Evolutionary conservation across 2,797 vertebrate species (phyloP), one percentile per base, ranked within the genome.

Genomic region (Heliangelus exortis): DNA sequence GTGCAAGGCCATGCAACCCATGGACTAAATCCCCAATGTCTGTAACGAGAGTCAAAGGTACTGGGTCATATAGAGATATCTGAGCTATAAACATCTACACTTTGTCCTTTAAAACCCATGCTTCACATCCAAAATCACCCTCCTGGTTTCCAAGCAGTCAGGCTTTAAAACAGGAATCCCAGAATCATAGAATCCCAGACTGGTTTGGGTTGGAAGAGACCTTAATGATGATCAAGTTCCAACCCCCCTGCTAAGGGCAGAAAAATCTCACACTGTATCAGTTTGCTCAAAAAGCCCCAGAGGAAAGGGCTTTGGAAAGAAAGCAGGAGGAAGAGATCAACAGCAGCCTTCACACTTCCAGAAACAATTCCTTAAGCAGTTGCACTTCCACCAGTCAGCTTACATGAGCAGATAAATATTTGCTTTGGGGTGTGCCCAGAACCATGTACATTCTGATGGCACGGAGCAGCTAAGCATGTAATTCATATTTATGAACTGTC

Each of bases 401-500:
- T 33, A 68, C 79, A 65, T 0, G 2, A 78, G 47, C 53, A 81
- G 73, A 90, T 48, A 83, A 87, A 90, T 43, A 47, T 19, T 86
- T 61, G 88, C 83, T 90, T 41, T 36, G n/a, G 76, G 84, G 61
- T 28, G 47, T 75, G 69, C 83, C 83, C 76, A 88, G 58, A 65
- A 69, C 69, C 80, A 15, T 12, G 25, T 4, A 25, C 20, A 9
- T 81, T 88, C 81, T 84, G 69, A 72, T 69, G 71, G 50, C 86
- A 63, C 12, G 2, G 86, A 76, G 84, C 74, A 76, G 63, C 89
- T 43, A 16, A 87, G 87, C 3, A 0, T 79, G 57, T 95, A 92
- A 87, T 92, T 92, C 74, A 66, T 84, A 87, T 87, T 93, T 93
- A 62, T 78, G 62, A 2, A 3, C 77, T 90, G 66, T 58, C 48